Base-by-base conservation (phyloP, 2,797 vertebrate species). In the Sardinella longiceps region DNA sequence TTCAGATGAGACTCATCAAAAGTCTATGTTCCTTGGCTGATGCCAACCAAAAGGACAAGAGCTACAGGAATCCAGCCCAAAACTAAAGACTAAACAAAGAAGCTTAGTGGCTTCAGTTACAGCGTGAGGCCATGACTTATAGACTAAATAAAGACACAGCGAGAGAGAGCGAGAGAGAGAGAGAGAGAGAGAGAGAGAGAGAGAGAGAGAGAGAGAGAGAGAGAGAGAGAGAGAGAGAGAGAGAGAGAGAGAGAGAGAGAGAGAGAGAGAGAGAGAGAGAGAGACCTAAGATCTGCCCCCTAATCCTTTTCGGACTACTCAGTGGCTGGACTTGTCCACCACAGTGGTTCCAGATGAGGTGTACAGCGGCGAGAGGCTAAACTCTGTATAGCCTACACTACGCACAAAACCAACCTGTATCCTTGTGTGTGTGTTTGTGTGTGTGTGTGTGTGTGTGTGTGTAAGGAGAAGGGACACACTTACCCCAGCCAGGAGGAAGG, bases 401-500 rank as follows among this genome's bases (percentile, higher is more conserved):
- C 66, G 37, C 33, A 70, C 25, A 37, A 37, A n/a, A 28, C 2
- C 60, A 66, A 25, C 60, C 25, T 66, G 60, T 63, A 46, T 39
- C 15, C 58, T 58, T 87, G 80, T 83, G 84, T 85, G 66, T 82
- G 84, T 63, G 56, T 81, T 81, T 43, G 81, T 63, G 84, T 66
- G 84, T 84, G 66, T 77, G 30, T 85, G 77, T 45, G 45, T 80
- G 37, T 46, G 80, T 70, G 6, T 74, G 45, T 51, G 77, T 43
- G 30, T 30, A 48, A 1, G 37, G 1, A 63, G 74, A 60, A 48
- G 50, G 51, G 2, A 30, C 25, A 77, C 92, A 97, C 98, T 98
- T 95, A 99, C 98, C 98, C 98, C 98, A 99, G 95, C 98, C 98
- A 0, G 97, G 94, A 94, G 97, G 97, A 91, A 99, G 96, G 11